Percentiles rank a stretch among this genome's conserved stretches.
These are phyloP conservation scores for Dunckerocampus dactyliophorus DNA, from an alignment of 2,113 vertebrate genomes.

Conservation along the genomic window DNA sequence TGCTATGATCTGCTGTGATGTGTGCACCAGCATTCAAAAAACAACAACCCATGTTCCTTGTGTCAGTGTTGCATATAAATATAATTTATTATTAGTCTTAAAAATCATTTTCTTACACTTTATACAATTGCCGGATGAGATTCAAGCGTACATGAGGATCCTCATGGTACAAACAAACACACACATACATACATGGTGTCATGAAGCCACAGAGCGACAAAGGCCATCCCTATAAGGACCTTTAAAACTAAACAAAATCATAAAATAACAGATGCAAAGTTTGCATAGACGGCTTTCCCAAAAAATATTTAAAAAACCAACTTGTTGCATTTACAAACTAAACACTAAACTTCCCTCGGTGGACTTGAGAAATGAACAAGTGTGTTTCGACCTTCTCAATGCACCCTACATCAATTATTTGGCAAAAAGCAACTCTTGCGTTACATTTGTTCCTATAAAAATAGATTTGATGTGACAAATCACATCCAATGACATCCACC, in stretches of 20 bases:
- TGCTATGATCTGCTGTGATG: too few species aligned
- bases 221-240: conserved; percentile 44
- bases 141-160: conserved; percentile 84
- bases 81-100: conserved; percentile 99
- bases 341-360: conserved; percentile 26
- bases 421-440: conserved; percentile 64
- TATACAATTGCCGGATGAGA: conserved; percentile 88
- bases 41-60: neutral
- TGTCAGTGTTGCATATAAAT: conserved; percentile 96
- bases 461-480: conserved; percentile 52
- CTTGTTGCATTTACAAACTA: conserved; percentile 50
- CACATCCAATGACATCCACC: neutral
- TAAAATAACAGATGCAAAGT: conserved; percentile 71
- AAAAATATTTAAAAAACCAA: conserved; percentile 34
- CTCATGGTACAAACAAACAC: conserved; percentile 71
- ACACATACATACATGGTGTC: conserved; percentile 76
- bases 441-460: conserved; percentile 65
- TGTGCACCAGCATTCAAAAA: neutral
- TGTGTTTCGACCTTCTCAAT: conserved; percentile 2
- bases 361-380: conserved; percentile 26
- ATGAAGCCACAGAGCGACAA: conserved; percentile 60
- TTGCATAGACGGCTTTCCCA: conserved; percentile 93
- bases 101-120: conserved; percentile 99
- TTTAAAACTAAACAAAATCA: neutral
- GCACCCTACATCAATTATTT: conserved; percentile 55